Evolutionary conservation across 2,113 vertebrate species (phyloP).

Genomic region (Erythrolamprus reginae): DNA sequence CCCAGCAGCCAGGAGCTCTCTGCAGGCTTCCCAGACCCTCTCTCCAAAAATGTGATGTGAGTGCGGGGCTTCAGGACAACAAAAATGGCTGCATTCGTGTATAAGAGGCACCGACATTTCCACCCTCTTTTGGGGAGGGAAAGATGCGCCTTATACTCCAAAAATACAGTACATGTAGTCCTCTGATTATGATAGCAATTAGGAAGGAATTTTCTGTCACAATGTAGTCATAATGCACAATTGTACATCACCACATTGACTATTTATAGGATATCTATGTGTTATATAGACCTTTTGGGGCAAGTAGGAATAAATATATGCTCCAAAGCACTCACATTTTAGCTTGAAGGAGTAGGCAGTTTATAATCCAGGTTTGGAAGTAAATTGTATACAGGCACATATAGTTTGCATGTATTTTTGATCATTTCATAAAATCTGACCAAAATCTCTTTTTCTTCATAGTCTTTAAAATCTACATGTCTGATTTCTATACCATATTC

Average conservation of each 20-base stretch:
- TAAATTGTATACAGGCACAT: not conserved
- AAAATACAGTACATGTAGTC: no score
- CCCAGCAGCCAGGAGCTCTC: no score
- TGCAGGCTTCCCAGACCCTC: no score
- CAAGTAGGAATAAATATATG: not conserved
- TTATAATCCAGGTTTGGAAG: not conserved
- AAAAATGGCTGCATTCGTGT: no score
- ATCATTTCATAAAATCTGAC: not conserved
- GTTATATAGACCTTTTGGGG: not conserved
- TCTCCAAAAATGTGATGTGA: no score
- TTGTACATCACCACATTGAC: not conserved
- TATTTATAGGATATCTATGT: not conserved
- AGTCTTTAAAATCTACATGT: not conserved
- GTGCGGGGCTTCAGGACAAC: no score
- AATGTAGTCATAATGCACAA: not conserved
- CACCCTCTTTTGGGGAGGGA: no score
- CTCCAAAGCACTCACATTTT: not conserved
- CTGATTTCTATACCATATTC: not conserved
- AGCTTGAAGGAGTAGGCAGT: not conserved
- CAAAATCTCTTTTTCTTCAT: not conserved
- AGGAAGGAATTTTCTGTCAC: not conserved
- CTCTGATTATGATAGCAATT: not conserved
- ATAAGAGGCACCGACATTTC: no score
- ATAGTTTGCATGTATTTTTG: not conserved
- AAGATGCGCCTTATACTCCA: no score